Percentiles rank a stretch among this genome's conserved stretches.
These are phyloP conservation scores for Chelon auratus DNA, from an alignment of 2,797 vertebrate species.

Conservation along the genomic window DNA sequence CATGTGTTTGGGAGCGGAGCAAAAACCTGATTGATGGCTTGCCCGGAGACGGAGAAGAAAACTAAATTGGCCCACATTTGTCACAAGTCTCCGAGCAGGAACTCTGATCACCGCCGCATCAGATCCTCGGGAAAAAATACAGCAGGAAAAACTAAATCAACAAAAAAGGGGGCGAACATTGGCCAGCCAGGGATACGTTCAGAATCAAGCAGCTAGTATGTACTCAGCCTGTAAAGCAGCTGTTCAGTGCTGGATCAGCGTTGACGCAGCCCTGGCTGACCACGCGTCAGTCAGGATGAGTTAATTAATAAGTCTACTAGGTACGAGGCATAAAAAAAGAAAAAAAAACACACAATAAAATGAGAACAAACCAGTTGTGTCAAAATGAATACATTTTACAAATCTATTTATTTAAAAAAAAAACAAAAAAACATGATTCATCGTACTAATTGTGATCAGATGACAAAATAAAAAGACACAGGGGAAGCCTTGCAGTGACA, in stretches of 20 bases:
- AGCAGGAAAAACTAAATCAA: background rate
- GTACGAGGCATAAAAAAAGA: background rate
- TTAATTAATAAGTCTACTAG: too few species aligned
- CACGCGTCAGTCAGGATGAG: too few species aligned
- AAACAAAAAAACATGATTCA: slow-evolving; percentile 50
- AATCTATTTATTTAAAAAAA: slow-evolving; percentile 78
- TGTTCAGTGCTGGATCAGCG: too few species aligned
- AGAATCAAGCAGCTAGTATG: background rate
- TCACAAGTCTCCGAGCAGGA: slow-evolving; percentile 43
- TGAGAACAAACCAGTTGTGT: background rate
- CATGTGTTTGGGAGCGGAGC: slow-evolving; percentile 42
- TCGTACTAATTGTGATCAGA: slow-evolving; percentile 57
- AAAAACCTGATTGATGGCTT: slow-evolving; percentile 66
- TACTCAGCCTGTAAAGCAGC: background rate
- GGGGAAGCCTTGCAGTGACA: slow-evolving; percentile 47
- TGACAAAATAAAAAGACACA: slow-evolving; percentile 50
- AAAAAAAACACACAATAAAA: background rate
- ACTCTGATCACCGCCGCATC: slow-evolving; percentile 42
- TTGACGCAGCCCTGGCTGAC: too few species aligned
- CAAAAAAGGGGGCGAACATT: slow-evolving; percentile 18
- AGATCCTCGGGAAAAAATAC: slow-evolving; percentile 6
- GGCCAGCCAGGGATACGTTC: background rate
- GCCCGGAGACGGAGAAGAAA: slow-evolving; percentile 57
- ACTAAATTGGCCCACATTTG: slow-evolving; percentile 61
- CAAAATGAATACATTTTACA: slow-evolving; percentile 60